phyloP scores from a whole-genome alignment of 2,888 invertebrate genomes.

The Drosophila cyrtoloma region DNA sequence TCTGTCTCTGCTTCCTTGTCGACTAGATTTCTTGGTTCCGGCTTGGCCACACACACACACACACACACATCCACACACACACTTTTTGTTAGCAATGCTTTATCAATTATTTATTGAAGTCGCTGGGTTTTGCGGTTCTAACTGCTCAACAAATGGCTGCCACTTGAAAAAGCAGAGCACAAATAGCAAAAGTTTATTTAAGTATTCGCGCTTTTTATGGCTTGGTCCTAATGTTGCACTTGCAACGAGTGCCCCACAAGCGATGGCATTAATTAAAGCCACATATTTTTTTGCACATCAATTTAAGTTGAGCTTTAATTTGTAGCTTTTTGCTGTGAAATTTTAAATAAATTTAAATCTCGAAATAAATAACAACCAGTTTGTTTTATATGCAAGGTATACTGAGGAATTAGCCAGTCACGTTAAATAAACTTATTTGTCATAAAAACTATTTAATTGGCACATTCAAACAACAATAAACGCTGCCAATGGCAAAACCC shows the following conservation, averaged over 20 bases:
- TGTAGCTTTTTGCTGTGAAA: not conserved
- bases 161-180: slow-evolving; percentile 27
- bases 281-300: not conserved
- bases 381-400: not conserved
- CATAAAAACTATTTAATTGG: slow-evolving; percentile 11
- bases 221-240: slow-evolving; percentile 19
- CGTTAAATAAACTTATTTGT: slow-evolving; percentile 23
- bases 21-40: slow-evolving; percentile 22
- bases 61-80: slow-evolving; percentile 15
- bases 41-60: slow-evolving; percentile 30
- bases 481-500: not conserved
- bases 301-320: slow-evolving; percentile 1
- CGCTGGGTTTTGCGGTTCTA: slow-evolving; percentile 31
- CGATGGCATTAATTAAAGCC: slow-evolving; percentile 57
- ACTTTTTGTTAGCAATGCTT: slow-evolving; percentile 58
- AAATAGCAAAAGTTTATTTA: slow-evolving; percentile 48
- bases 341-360: not conserved
- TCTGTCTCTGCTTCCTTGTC: not conserved
- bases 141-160: slow-evolving; percentile 18
- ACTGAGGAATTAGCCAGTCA: not conserved
- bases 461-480: slow-evolving; percentile 1
- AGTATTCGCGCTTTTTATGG: slow-evolving; percentile 16
- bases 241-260: slow-evolving; percentile 42
- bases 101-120: slow-evolving; percentile 80
- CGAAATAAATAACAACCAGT: not conserved